These are phyloP conservation scores for Patagioenas fasciata DNA, from an alignment of 2,113 vertebrate genomes.

Conservation along the genomic window DNA sequence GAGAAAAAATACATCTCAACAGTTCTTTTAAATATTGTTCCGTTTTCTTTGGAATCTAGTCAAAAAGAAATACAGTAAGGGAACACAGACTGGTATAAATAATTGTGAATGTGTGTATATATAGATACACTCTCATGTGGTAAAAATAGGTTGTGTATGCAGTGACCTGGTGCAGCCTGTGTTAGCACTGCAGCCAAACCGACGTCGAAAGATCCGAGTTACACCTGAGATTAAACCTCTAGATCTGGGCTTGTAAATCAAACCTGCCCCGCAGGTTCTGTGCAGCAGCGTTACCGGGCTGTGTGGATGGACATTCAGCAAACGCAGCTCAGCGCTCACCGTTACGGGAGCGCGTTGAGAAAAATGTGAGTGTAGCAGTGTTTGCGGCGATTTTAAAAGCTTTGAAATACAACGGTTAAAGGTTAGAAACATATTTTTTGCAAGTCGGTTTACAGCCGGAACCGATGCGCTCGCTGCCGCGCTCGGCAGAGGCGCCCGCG, in stretches of 20 bases:
- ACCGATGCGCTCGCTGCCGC: too few species aligned
- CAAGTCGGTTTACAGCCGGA: too few species aligned
- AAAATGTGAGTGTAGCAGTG: fast-evolving
- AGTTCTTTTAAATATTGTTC: not conserved
- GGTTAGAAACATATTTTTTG: too few species aligned
- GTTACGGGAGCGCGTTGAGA: fast-evolving
- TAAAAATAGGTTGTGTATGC: not conserved
- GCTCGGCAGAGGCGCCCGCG: too few species aligned
- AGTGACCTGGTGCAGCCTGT: fast-evolving
- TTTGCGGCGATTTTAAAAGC: not conserved
- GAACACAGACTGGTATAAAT: not conserved
- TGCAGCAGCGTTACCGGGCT: fast-evolving
- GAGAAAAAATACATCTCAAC: not conserved
- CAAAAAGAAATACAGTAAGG: not conserved
- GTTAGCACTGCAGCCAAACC: fast-evolving
- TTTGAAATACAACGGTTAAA: not conserved
- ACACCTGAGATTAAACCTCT: not conserved
- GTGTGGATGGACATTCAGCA: fast-evolving
- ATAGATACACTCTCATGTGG: not conserved
- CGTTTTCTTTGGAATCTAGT: not conserved
- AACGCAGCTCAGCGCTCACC: fast-evolving
- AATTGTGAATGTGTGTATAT: not conserved
- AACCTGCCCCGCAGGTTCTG: too few species aligned
- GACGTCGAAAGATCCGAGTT: too few species aligned
- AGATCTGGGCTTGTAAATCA: not conserved